Conservation (phyloP, 2,888 invertebrate species). For the Eurois occulta region DNA sequence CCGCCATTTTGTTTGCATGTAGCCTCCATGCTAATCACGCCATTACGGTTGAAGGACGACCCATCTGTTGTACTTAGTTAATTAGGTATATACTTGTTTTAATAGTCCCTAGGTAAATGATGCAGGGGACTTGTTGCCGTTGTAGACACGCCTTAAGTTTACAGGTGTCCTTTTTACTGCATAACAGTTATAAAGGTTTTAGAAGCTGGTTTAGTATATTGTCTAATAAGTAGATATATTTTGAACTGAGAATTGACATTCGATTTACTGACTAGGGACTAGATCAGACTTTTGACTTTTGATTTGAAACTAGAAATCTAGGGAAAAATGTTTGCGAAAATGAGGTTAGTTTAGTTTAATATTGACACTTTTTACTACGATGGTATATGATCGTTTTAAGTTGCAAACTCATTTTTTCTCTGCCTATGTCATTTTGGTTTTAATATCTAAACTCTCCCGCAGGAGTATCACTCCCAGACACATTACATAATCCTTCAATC, state of each 20-base stretch:
- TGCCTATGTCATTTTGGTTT: background rate
- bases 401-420: background rate
- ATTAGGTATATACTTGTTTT: slow-evolving; percentile 40
- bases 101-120: background rate
- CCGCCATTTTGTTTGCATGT: slow-evolving; percentile 20
- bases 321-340: background rate
- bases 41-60: slow-evolving; percentile 51
- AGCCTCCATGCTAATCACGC: slow-evolving; percentile 55
- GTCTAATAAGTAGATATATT: background rate
- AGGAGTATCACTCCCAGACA: slow-evolving; percentile 8
- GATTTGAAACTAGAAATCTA: background rate
- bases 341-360: background rate
- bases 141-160: background rate
- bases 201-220: background rate
- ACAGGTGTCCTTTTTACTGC: background rate
- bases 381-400: no score
- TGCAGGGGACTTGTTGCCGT: background rate
- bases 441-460: background rate
- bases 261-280: background rate
- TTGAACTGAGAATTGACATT: background rate
- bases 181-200: background rate
- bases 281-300: no score
- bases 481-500: slow-evolving; percentile 48
- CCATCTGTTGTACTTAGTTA: slow-evolving; percentile 44
- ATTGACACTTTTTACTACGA: no score